Conservation (phyloP, 2,888 invertebrate species). For the Ommatoiulus sabulosus region DNA sequence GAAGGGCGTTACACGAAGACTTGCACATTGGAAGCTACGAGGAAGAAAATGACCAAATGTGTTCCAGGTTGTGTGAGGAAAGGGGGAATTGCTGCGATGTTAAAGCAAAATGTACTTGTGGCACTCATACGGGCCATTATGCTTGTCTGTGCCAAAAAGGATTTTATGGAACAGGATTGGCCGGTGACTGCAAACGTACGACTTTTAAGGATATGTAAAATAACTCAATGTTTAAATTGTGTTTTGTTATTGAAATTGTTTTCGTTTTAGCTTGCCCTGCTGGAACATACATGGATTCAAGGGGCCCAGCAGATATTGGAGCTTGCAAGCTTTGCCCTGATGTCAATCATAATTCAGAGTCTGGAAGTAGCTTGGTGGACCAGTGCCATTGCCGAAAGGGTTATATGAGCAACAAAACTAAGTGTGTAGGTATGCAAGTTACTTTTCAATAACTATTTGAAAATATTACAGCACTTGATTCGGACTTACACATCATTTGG, state of each 20-base stretch:
- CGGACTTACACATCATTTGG: too few species aligned
- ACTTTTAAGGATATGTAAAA: not conserved
- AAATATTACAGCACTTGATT: not conserved
- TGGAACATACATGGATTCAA: slow-evolving; percentile 72
- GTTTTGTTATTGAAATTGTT: slow-evolving; percentile 54
- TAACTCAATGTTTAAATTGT: not conserved
- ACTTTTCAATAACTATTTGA: not conserved
- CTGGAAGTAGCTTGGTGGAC: slow-evolving; percentile 70
- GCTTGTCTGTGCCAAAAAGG: slow-evolving; percentile 77
- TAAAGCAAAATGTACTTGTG: slow-evolving; percentile 75
- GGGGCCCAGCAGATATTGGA: slow-evolving; percentile 71
- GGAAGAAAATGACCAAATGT: slow-evolving; percentile 70
- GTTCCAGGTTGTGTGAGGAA: slow-evolving; percentile 71
- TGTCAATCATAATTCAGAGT: slow-evolving; percentile 73
- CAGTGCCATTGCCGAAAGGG: slow-evolving; percentile 76
- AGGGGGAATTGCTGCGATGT: slow-evolving; percentile 73
- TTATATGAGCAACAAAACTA: slow-evolving; percentile 65
- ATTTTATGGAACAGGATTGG: slow-evolving; percentile 75
- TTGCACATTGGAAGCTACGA: slow-evolving; percentile 74
- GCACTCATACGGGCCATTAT: slow-evolving; percentile 77
- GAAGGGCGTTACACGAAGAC: slow-evolving; percentile 77
- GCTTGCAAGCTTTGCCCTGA: slow-evolving; percentile 74
- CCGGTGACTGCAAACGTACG: slow-evolving; percentile 73
- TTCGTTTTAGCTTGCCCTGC: slow-evolving; percentile 73
- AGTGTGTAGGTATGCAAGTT: slow-evolving; percentile 71